These are phyloP conservation scores for Crematogaster levior DNA, from an alignment of 2,888 invertebrate species.

Conservation along the genomic window DNA sequence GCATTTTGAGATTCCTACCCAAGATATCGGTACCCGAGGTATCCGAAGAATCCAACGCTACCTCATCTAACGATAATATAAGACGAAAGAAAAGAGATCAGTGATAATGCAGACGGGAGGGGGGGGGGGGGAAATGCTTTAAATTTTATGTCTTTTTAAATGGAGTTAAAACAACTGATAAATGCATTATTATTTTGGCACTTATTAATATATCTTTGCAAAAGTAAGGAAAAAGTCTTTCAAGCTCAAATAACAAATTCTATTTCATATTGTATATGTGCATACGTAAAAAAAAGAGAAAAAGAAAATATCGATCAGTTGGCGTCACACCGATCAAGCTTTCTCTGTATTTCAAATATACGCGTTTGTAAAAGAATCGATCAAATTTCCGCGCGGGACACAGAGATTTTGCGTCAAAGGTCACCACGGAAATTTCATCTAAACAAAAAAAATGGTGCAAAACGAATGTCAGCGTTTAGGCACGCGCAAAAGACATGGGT, in stretches of 20 bases:
- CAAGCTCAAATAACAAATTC: background rate
- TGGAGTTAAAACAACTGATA: background rate
- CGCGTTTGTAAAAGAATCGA: background rate
- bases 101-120: background rate
- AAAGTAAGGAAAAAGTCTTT: background rate
- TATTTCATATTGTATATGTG: background rate
- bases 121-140: background rate
- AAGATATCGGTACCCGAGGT: slow-evolving; percentile 35
- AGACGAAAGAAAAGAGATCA: background rate
- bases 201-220: slow-evolving; percentile 27
- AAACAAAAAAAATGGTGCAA: slow-evolving; percentile 19
- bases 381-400: background rate
- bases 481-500: background rate
- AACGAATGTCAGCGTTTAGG: background rate
- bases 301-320: background rate
- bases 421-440: background rate
- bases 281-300: background rate
- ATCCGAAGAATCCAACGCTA: background rate
- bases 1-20: slow-evolving; percentile 63
- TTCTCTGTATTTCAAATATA: background rate
- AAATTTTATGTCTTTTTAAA: background rate
- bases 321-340: background rate
- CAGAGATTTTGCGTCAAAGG: background rate
- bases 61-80: background rate
- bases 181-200: slow-evolving; percentile 32